phyloP scores from a whole-genome alignment of 2,797 vertebrate genomes.

The Pangasius djambal region DNA sequence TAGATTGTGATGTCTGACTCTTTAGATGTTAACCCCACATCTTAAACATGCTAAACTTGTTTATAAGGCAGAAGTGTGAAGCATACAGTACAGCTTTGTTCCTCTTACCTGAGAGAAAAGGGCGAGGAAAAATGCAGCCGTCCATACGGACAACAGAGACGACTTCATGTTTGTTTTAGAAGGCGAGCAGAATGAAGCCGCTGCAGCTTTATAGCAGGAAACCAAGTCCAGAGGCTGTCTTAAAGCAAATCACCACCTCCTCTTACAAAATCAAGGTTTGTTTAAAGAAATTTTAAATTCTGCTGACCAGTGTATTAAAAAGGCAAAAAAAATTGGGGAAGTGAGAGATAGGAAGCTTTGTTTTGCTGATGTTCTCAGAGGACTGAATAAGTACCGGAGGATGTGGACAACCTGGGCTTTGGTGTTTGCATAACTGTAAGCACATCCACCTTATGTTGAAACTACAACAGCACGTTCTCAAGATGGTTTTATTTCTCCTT shows the following conservation, averaged over 20 bases:
- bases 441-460: background rate
- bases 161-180: constrained; percentile 12
- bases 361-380: background rate
- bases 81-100: background rate
- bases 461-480: background rate
- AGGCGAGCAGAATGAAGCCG: background rate
- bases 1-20: no score
- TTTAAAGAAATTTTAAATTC: background rate
- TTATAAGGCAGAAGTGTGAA: background rate
- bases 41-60: background rate
- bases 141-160: background rate
- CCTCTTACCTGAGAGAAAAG: constrained; percentile 38
- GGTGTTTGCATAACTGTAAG: background rate
- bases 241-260: background rate
- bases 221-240: background rate
- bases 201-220: background rate
- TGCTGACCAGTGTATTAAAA: background rate
- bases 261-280: background rate
- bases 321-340: background rate
- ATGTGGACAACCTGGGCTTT: background rate
- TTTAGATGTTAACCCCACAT: background rate
- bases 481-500: background rate
- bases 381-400: background rate
- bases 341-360: constrained; percentile 10
- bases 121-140: constrained; percentile 6